Base-by-base conservation (phyloP, 1,140 invertebrate genomes). In the Gonatopus flavifemur region DNA sequence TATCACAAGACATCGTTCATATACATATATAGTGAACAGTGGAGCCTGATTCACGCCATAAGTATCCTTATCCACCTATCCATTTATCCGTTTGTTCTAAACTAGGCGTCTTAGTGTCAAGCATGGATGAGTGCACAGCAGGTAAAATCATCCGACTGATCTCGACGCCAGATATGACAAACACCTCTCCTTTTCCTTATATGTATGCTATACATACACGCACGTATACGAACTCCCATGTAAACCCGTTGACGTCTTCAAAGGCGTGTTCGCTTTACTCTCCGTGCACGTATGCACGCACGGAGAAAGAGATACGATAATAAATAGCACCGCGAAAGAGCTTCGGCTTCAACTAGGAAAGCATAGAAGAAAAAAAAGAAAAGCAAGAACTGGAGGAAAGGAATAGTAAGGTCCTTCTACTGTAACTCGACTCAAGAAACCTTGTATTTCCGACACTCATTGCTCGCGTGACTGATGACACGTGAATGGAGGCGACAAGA, bases 381-480 rank as follows among this genome's bases (percentile, higher is more conserved):
- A 33, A 18, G 13, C 28, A 40, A 19, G 43, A 25, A 38, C 8
- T n/a, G n/a, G 22, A 48, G 19, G 33, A 21, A 32, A 8, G 45
- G 39, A 28, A 46, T 38, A 46, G 38, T 46, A 38, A 9, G 25
- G n/a, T n/a, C n/a, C n/a, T n/a, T n/a, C n/a, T n/a, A n/a, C n/a
- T n/a, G n/a, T n/a, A n/a, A 51, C 43, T 59, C 59, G 56, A 50
- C 58, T 55, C 59, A 20, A 55, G 64, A 63, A 67, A 70, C 55
- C 62, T 59, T 64, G 68, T 70, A 72, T 68, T 71, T 73, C 66
- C 66, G 58, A 71, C 61, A 66, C 66, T 73, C 67, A 69, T 75
- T 75, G 70, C 56, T 55, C 57, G 63, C 62, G 64, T 74, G 67
- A 75, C 71, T 70, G 69, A 75, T 72, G 69, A 71, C 66, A 70